A percentile compares a stretch with the other conserved stretches of the same genome.
Evolutionary conservation across 2,113 vertebrate genomes (phyloP).

Genomic region (Chloebia gouldiae): DNA sequence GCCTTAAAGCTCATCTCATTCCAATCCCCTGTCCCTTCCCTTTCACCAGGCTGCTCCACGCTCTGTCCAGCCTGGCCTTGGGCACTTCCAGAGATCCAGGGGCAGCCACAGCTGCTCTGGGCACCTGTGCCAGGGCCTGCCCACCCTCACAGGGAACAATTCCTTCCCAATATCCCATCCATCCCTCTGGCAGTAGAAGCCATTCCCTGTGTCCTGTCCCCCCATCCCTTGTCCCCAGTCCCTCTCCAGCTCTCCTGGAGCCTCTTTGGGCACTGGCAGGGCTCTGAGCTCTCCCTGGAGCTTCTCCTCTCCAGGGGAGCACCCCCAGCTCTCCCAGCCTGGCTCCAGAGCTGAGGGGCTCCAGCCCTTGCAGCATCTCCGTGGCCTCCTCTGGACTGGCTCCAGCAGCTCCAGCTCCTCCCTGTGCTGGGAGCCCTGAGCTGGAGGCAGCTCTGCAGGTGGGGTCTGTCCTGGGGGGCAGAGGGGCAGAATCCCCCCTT

Average conservation of each 20-base stretch:
- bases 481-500: neutral
- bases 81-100: neutral
- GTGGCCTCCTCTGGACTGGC: rapidly evolving
- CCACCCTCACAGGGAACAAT: no score
- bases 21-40: neutral
- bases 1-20: neutral
- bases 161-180: neutral
- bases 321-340: neutral
- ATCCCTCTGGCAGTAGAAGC: neutral
- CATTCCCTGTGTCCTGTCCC: neutral
- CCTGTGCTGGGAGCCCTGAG: neutral
- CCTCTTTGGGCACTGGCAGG: neutral
- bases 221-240: neutral
- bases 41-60: rapidly evolving
- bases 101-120: neutral
- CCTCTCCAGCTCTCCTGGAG: neutral
- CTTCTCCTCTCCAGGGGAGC: neutral
- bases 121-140: neutral
- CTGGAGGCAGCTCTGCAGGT: neutral
- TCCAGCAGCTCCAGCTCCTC: neutral
- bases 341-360: neutral
- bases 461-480: neutral
- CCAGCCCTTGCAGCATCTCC: neutral
- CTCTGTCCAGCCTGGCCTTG: rapidly evolving
- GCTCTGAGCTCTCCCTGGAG: neutral